Evolutionary conservation across 2,888 invertebrate genomes (phyloP).

Genomic region (Hoplodrina blanda): DNA sequence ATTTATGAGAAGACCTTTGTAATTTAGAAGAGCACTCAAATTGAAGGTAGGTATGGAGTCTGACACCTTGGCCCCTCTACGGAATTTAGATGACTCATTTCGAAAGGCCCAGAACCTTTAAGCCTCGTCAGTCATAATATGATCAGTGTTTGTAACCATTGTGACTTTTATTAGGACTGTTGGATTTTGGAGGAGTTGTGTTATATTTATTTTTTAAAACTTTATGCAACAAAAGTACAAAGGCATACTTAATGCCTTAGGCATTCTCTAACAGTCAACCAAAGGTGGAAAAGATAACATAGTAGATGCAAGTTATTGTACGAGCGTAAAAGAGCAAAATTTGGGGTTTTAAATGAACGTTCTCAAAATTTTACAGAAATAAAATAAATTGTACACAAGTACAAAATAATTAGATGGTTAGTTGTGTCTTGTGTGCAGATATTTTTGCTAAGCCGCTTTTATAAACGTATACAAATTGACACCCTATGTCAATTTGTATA

Average conservation of each 20-base stretch:
- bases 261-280: too few relatives aligned
- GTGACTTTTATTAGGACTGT: constrained; percentile 26
- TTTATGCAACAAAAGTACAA: too few relatives aligned
- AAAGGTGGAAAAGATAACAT: too few relatives aligned
- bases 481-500: not conserved
- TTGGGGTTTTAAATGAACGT: too few relatives aligned
- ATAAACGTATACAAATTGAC: not conserved
- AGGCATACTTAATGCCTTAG: too few relatives aligned
- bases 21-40: constrained; percentile 88
- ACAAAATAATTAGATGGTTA: too few relatives aligned
- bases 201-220: too few relatives aligned
- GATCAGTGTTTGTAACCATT: constrained; percentile 43
- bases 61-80: constrained; percentile 79
- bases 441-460: not conserved
- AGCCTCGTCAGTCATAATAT: constrained; percentile 52
- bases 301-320: too few relatives aligned
- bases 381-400: too few relatives aligned
- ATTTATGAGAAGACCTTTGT: constrained; percentile 89
- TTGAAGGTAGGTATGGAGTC: constrained; percentile 87
- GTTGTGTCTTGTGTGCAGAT: not conserved
- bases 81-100: constrained; percentile 82
- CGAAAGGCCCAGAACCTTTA: constrained; percentile 47
- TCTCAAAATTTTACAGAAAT: too few relatives aligned
- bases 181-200: constrained; percentile 18
- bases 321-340: too few relatives aligned